Base-by-base conservation (phyloP, 2,888 invertebrate genomes). In the Drosophila prostipennis region DNA sequence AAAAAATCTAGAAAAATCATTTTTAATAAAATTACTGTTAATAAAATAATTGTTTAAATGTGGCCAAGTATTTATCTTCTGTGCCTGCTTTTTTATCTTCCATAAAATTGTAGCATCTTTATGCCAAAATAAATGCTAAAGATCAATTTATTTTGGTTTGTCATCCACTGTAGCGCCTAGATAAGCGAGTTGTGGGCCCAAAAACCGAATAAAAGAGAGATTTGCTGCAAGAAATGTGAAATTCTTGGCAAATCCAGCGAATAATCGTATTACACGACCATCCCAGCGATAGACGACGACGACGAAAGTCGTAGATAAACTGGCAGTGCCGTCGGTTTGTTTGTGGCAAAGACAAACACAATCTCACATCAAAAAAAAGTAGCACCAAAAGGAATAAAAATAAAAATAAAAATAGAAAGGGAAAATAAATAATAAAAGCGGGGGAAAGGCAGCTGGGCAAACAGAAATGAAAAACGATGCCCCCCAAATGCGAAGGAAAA, bases 261-360 rank as follows among this genome's bases (percentile, higher is more conserved):
- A 67, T 65, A 65, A 65, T 65, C 65, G 68, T 40, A 46, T 67
- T 53, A 37, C 19, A 63, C 7, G 58, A 52, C 23, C 52, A 23
- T 42, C n/a, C 19, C 23, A 13, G 61, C 53, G 11, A 37, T 16
- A 39, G 39, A 37, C 29, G 39, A 37, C 26, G 39, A 37, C 19
- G 19, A 19, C 26, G 56, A 55, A 32, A 69, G 52, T 54, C 54
- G 63, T 8, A 61, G 64, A 79, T 76, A 79, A 79, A 60, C 77
- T 73, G 52, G 32, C 61, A 58, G 42, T 39, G 54, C 19, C 19
- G 45, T 43, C 45, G 45, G 26, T 46, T 76, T 60, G 63, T 78
- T 78, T 76, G 79, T 40, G 77, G 77, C 73, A 73, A 79, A 79
- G 77, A 76, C 77, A 77, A 77, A 79, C 77, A 76, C 76, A 77